A percentile compares a stretch with the other conserved stretches of the same genome.
These are phyloP conservation scores for Junco hyemalis DNA, from an alignment of 2,113 vertebrate species.

Conservation along the genomic window DNA sequence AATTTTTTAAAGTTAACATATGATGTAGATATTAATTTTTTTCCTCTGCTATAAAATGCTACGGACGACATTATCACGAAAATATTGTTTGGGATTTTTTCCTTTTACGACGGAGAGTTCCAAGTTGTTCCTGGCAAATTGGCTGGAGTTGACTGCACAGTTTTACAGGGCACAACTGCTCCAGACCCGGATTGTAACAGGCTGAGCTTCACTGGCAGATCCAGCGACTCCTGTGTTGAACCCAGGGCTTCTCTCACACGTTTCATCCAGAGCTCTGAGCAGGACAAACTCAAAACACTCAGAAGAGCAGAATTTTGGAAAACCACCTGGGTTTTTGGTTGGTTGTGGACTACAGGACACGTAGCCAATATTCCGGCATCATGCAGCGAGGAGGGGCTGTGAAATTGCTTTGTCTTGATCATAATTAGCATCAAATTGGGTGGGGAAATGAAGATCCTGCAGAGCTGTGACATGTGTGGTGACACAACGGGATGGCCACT, in stretches of 20 bases:
- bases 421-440: background rate
- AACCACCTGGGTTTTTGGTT: background rate
- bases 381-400: background rate
- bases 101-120: slow-evolving; percentile 49
- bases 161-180: slow-evolving; percentile 1
- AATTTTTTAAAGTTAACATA: slow-evolving; percentile 87
- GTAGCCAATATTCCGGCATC: background rate
- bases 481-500: background rate
- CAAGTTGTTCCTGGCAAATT: slow-evolving; percentile 5
- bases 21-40: slow-evolving; percentile 82
- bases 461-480: background rate
- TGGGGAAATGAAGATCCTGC: background rate
- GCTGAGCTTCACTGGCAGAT: background rate
- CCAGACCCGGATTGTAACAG: background rate
- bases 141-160: slow-evolving; percentile 16
- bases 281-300: background rate
- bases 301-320: background rate
- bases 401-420: slow-evolving; percentile 14
- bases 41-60: slow-evolving; percentile 81
- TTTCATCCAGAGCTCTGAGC: background rate
- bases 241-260: background rate
- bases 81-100: slow-evolving; percentile 72
- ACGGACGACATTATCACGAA: slow-evolving; percentile 66
- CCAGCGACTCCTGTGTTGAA: background rate
- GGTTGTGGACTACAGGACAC: slow-evolving; percentile 32